Base-by-base conservation (phyloP, 2,113 vertebrate species). In the Ammodytes dubius region DNA sequence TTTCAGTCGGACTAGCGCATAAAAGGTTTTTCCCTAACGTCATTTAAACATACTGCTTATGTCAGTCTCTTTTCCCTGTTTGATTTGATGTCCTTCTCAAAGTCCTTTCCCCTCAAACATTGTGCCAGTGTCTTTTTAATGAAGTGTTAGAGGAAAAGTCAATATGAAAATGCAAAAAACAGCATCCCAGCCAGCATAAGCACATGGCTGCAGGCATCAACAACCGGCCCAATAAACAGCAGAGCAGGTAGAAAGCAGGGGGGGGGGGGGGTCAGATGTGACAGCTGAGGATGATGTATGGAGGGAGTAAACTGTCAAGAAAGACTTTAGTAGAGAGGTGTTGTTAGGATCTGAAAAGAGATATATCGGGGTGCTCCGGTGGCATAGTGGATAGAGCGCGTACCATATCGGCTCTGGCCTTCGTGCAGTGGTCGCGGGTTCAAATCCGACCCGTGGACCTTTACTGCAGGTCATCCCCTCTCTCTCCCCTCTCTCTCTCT, bases 81-180 rank as follows among this genome's bases (percentile, higher is more conserved):
- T 69, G 13, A 70, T 61, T 79, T 64, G 35, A 56, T 11, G 4
- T 39, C 52, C 49, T 27, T 37, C 14, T 19, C 17, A 15, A 58
- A 59, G 10, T 58, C 49, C 40, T 46, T 17, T 59, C 42, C 13
- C 9, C 14, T 1, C 14, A 52, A 52, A 68, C 64, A 65, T 77
- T 57, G 7, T 57, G 15, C 13, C 71, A 74, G 27, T 52, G 27
- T 27, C 27, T 27, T 27, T 27, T 27, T 27, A 27, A 27, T 27
- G 27, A 27, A 27, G 27, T 27, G 27, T 27, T 27, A 68, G 45
- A 80, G 65, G 45, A 78, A 83, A 69, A 75, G 75, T 68, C 46
- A 64, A 82, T 73, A 70, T 72, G 74, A 81, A 83, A 71, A 60
- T 49, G 54, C 77, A 75, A 61, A 13, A 42, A 13, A 42, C 64